Evolutionary conservation across 2,888 invertebrate genomes (phyloP), one percentile per base, ranked within the genome.

Genomic region (Epirrhoe tristata): DNA sequence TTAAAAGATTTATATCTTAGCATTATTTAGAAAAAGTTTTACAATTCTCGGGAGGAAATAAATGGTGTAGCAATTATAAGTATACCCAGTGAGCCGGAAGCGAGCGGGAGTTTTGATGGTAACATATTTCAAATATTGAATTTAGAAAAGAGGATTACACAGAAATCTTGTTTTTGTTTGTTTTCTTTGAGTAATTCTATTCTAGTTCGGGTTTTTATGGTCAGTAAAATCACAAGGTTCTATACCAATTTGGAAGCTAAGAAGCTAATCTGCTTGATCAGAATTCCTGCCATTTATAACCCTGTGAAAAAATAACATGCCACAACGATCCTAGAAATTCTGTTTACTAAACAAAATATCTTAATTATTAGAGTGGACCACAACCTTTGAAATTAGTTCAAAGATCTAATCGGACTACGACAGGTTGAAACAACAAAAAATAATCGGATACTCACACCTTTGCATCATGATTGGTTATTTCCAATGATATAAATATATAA

Each of bases 111-210:
- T 52, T 59, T 90, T 89, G 88, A 67, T 52, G 39, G 52, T 86
- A 85, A 77, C 83, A 81, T 86, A 85, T 87, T 91, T 91, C 88
- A 89, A 89, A 91, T 90, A 85, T 83, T 91, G 88, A 91, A 91
- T 88, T 81, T 84, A 88, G 89, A 90, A 91, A 86, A 74, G 86
- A 81, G 87, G 90, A 91, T 93, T 93, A 92, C 88, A 85, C 71
- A 81, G 87, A 90, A 93, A 93, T 88, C 89, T 88, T 91, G 91
- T 93, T 91, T 90, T 93, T 93, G 92, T 93, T 93, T 93, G 89
- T 93, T 91, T 93, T 90, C 91, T 92, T 92, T 88, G 73, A 69
- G 75, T 89, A 86, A 89, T 85, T 84, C 90, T 84, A 86, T 91
- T 90, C 87, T 63, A 55, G 67, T 71, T 72, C 67, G 67, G 70